Evolutionary conservation across 1,140 invertebrate genomes (phyloP).

Genomic region (Scaptomyza montana): DNA sequence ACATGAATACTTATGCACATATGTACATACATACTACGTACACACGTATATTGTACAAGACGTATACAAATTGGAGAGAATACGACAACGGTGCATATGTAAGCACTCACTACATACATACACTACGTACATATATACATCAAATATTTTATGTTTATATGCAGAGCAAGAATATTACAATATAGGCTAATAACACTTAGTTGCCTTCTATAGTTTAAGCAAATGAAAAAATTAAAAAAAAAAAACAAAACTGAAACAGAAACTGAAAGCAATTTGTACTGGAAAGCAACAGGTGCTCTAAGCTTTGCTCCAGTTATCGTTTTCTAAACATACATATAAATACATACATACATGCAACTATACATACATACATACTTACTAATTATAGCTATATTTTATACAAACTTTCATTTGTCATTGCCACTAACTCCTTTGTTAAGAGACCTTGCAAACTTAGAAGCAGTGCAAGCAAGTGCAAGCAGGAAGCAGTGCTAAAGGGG

Average conservation of each 20-base stretch:
- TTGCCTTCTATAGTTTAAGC: constrained; percentile 53
- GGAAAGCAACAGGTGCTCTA: constrained; percentile 5
- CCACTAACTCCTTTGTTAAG: neutral
- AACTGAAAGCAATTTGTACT: neutral
- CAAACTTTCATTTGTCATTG: constrained; percentile 1
- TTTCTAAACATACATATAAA: constrained; percentile 11
- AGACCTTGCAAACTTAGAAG: too few species aligned
- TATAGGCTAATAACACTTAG: constrained; percentile 48
- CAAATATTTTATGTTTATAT: neutral
- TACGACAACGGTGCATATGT: constrained; percentile 30
- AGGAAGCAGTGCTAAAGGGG: neutral
- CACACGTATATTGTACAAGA: constrained; percentile 14
- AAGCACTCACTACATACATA: neutral
- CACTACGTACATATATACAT: neutral
- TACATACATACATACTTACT: neutral
- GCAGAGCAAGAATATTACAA: constrained; percentile 10
- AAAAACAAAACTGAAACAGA: neutral
- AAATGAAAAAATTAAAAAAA: neutral
- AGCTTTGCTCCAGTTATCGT: constrained; percentile 25
- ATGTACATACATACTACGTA: too few species aligned
- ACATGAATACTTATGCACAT: neutral
- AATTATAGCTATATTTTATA: neutral
- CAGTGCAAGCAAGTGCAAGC: too few species aligned
- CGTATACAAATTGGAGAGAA: constrained; percentile 23
- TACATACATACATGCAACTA: neutral